These are phyloP conservation scores for Aproaerema taeniolella DNA, from an alignment of 2,888 invertebrate genomes.

Conservation along the genomic window DNA sequence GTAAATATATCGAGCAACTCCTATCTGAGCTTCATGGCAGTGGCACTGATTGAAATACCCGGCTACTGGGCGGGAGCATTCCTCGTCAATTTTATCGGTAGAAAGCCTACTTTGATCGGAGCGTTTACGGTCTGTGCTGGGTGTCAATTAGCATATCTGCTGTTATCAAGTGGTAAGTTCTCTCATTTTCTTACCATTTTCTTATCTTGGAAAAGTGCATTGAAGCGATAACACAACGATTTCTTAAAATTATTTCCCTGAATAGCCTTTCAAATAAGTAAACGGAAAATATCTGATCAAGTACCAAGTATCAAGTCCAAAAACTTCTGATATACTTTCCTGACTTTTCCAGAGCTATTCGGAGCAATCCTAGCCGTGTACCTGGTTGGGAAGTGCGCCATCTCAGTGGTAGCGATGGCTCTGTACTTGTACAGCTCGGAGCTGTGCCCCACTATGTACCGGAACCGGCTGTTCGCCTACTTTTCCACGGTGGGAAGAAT, in stretches of 20 bases:
- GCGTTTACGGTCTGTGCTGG: constrained; percentile 77
- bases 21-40: constrained; percentile 80
- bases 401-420: neutral
- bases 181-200: constrained; percentile 27
- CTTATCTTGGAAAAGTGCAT: constrained; percentile 73
- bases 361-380: constrained; percentile 46
- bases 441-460: constrained; percentile 3
- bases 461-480: constrained; percentile 4
- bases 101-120: constrained; percentile 74
- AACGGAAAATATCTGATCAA: no score
- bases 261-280: no score
- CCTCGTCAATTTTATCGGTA: constrained; percentile 75
- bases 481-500: neutral
- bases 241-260: no score
- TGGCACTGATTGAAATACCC: constrained; percentile 80
- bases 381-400: constrained; percentile 1
- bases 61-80: constrained; percentile 78
- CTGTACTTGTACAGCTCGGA: constrained; percentile 2
- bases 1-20: constrained; percentile 80
- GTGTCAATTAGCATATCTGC: constrained; percentile 75
- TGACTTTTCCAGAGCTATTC: constrained; percentile 24
- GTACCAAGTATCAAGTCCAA: no score
- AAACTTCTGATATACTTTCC: neutral
- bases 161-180: constrained; percentile 62
- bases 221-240: constrained; percentile 63